Evolutionary conservation across 2,113 vertebrate species (phyloP).

Genomic region (Pelmatolapia mariae): DNA sequence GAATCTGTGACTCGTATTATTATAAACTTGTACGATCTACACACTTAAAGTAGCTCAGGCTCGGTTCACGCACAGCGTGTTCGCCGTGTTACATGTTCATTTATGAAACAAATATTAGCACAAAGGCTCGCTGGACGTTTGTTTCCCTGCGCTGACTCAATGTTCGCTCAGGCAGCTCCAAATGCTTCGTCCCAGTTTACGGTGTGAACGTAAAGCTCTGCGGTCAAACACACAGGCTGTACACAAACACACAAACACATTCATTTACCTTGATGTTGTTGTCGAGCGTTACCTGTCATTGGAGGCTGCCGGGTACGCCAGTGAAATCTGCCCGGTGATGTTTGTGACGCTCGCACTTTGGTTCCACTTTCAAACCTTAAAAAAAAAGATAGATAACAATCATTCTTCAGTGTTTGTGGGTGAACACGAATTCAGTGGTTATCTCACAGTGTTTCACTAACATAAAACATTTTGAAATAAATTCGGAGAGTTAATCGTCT

Average conservation of each 20-base stretch:
- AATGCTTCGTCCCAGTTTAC: background rate
- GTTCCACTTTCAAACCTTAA: background rate
- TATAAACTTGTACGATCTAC: background rate
- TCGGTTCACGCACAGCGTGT: background rate
- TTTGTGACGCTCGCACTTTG: background rate
- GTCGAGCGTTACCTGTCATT: background rate
- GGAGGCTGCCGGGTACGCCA: background rate
- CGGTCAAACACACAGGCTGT: background rate
- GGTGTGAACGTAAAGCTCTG: background rate
- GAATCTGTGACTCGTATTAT: background rate
- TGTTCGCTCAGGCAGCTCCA: background rate
- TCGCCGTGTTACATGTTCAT: too few relatives aligned
- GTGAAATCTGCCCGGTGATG: background rate
- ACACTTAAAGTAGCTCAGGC: background rate
- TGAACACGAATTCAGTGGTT: accelerated
- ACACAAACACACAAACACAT: background rate
- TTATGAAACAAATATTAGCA: background rate
- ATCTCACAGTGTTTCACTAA: background rate
- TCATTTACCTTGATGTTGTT: conserved; percentile 13
- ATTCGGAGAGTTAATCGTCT: background rate
- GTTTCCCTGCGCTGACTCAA: background rate
- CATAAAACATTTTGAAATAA: background rate
- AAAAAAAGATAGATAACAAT: background rate
- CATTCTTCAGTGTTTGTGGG: background rate
- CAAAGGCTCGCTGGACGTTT: background rate